Percentiles rank a stretch among this genome's conserved stretches.
phyloP scores from a whole-genome alignment of 2,888 invertebrate species.

The Diogma glabrata region DNA sequence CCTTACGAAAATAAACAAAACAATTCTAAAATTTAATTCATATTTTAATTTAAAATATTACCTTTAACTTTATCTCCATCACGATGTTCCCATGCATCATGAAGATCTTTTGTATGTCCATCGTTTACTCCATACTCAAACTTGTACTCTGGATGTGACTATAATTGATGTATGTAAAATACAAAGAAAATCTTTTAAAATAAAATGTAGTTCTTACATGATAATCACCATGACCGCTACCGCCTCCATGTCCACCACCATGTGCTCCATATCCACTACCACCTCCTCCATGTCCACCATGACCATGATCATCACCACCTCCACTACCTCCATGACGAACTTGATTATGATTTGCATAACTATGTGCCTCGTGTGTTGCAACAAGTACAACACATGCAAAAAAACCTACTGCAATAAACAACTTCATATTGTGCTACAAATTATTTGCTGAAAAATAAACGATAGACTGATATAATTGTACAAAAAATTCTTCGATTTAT shows the following conservation, averaged over 20 bases:
- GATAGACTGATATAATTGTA: slow-evolving; percentile 4
- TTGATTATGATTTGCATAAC: slow-evolving; percentile 4
- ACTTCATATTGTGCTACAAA: not conserved
- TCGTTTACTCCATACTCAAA: slow-evolving; percentile 41
- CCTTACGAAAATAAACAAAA: too few species aligned
- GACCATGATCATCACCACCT: not conserved
- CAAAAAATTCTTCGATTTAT: slow-evolving; percentile 2
- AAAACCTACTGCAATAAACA: slow-evolving; percentile 3
- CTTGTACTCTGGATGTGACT: slow-evolving; percentile 37
- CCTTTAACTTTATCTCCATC: too few species aligned
- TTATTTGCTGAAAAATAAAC: too few species aligned
- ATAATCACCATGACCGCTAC: too few species aligned
- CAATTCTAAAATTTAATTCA: too few species aligned
- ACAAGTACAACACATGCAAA: slow-evolving; percentile 1
- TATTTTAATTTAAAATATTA: too few species aligned
- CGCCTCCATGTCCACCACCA: slow-evolving; percentile 1
- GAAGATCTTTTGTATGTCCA: slow-evolving; percentile 38
- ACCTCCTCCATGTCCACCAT: not conserved
- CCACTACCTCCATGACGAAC: not conserved
- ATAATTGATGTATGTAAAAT: too few species aligned
- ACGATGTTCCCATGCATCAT: slow-evolving; percentile 39
- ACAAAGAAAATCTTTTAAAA: too few species aligned
- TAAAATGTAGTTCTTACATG: too few species aligned
- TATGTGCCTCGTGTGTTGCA: not conserved
- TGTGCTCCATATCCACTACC: not conserved